phyloP scores from a whole-genome alignment of 2,113 vertebrate species.

The Oenanthe oenanthe region DNA sequence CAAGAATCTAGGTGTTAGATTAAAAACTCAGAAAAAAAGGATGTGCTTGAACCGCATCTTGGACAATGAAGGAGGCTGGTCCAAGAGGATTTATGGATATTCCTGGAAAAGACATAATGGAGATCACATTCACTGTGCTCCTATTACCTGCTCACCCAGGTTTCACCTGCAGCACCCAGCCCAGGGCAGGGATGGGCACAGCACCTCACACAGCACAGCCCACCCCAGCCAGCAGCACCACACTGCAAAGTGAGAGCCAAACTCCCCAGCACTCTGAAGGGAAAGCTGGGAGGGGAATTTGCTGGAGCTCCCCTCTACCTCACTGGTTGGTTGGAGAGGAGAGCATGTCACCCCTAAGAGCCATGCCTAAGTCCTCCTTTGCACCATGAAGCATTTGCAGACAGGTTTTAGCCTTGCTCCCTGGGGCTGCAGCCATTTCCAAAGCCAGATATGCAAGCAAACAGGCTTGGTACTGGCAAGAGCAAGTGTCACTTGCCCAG shows the following conservation, averaged over 20 bases:
- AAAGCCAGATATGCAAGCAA: not conserved
- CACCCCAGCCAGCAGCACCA: not conserved
- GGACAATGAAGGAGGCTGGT: not conserved
- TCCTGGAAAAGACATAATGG: not conserved
- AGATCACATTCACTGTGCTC: not conserved
- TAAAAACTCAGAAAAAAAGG: not conserved
- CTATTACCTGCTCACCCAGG: accelerated
- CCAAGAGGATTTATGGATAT: not conserved
- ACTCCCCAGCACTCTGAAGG: not conserved
- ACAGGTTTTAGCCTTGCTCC: not conserved
- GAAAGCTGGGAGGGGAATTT: not conserved
- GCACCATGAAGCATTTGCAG: not conserved
- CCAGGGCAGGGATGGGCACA: not conserved
- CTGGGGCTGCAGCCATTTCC: not conserved
- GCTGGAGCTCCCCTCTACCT: not conserved
- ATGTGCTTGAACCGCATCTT: not conserved
- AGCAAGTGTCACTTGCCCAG: not conserved
- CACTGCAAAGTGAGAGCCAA: not conserved
- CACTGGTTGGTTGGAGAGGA: not conserved
- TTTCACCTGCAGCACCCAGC: not conserved
- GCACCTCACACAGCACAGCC: not conserved
- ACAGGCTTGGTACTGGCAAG: not conserved
- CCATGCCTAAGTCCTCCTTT: not conserved
- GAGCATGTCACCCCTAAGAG: not conserved
- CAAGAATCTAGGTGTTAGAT: not conserved